Evolutionary conservation across 1,140 invertebrate genomes (phyloP).

Genomic region (Bursaphelenchus mucronatus): DNA sequence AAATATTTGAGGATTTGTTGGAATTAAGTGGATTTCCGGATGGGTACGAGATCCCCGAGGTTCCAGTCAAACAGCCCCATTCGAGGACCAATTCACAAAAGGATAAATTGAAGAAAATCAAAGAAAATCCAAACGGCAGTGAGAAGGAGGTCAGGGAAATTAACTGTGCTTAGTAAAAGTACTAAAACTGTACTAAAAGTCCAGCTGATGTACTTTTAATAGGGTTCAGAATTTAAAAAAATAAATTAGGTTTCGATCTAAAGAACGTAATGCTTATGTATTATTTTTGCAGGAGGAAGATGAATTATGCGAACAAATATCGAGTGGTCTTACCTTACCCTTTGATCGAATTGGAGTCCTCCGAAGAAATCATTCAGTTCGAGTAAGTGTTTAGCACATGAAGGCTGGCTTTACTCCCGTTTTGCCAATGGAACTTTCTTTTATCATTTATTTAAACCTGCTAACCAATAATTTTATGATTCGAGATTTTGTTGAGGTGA

Average conservation of each 20-base stretch:
- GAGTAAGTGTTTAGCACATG: conserved; percentile 30
- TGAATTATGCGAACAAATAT: conserved; percentile 28
- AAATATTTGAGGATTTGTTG: conserved; percentile 39
- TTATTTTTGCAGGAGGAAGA: background rate
- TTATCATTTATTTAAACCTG: conserved; percentile 19
- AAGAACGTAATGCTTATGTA: conserved; percentile 20
- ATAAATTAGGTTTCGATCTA: conserved; percentile 27
- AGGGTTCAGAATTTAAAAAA: too few relatives aligned
- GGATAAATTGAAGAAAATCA: conserved; percentile 30
- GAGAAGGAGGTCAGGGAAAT: conserved; percentile 6
- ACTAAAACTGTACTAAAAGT: background rate
- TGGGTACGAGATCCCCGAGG: conserved; percentile 7
- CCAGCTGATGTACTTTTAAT: too few relatives aligned
- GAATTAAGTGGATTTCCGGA: conserved; percentile 46
- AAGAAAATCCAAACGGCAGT: conserved; percentile 9
- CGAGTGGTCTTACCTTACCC: conserved; percentile 22
- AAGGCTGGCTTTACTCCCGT: background rate
- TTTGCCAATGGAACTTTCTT: background rate
- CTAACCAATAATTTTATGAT: conserved; percentile 2
- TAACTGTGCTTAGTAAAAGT: background rate
- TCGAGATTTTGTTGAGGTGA: background rate
- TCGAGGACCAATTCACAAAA: conserved; percentile 22
- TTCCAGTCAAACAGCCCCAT: background rate
- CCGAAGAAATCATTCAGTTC: conserved; percentile 40
- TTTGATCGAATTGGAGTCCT: conserved; percentile 30